Conservation (phyloP, 1,140 invertebrate species). For the Yoshiicerus persimilis region DNA sequence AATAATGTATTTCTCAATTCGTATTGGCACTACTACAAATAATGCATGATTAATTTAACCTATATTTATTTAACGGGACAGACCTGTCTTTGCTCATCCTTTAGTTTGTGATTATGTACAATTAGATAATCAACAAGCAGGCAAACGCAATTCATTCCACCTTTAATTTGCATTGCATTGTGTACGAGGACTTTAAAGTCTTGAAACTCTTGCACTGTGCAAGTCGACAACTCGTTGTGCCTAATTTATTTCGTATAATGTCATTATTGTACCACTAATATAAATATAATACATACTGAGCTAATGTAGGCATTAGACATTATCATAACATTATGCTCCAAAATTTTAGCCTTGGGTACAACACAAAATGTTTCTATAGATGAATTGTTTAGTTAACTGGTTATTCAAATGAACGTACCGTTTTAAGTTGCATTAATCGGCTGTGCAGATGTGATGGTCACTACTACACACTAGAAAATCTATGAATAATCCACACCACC, state of each 20-base stretch:
- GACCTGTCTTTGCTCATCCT: not conserved
- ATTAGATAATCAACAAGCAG: not conserved
- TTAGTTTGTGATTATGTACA: not conserved
- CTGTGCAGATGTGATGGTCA: not conserved
- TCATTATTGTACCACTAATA: not conserved
- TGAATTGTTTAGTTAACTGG: not conserved
- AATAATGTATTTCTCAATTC: not conserved
- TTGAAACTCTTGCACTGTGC: not conserved
- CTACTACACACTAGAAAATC: not conserved
- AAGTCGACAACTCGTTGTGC: not conserved
- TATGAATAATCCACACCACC: not conserved
- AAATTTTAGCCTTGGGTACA: not conserved
- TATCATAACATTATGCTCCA: not conserved
- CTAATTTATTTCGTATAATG: not conserved
- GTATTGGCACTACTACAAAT: not conserved
- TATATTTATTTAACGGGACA: constrained; percentile 6
- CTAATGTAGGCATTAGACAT: not conserved
- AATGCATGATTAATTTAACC: constrained; percentile 10
- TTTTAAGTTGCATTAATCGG: not conserved
- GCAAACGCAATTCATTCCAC: not conserved
- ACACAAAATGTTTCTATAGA: not conserved
- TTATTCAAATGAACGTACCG: not conserved
- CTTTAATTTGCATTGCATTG: not conserved
- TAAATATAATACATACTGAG: no score
- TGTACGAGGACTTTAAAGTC: not conserved